A percentile compares a stretch with the other conserved stretches of the same genome.
Evolutionary conservation across 2,888 invertebrate species (phyloP).

Genomic region (Frankliniella intonsa): DNA sequence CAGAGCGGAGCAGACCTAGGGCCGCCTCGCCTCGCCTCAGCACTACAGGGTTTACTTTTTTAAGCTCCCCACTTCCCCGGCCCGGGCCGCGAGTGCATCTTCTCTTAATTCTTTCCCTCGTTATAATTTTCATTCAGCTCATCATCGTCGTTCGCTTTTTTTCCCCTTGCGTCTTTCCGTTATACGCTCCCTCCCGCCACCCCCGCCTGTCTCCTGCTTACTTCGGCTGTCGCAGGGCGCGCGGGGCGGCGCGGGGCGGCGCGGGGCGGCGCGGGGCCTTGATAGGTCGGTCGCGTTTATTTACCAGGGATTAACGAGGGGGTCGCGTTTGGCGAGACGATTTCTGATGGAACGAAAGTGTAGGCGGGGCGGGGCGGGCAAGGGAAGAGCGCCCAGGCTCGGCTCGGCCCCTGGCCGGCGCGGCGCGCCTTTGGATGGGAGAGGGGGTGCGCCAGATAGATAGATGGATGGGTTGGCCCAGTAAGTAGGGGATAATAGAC

Average conservation of each 20-base stretch:
- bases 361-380: conserved; percentile 31
- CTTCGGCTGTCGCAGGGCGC: background rate
- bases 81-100: conserved; percentile 20
- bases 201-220: conserved; percentile 1
- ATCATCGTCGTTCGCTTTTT: background rate
- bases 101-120: conserved; percentile 22
- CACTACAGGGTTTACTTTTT: conserved; percentile 16
- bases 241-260: no score
- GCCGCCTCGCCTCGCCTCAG: background rate
- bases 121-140: conserved; percentile 16
- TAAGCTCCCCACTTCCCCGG: background rate
- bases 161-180: background rate
- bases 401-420: no score
- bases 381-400: background rate
- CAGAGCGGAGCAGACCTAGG: no score
- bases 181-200: background rate
- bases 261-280: no score
- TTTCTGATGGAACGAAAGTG: background rate
- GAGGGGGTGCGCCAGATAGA: no score
- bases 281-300: no score
- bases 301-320: background rate
- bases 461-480: background rate
- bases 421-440: no score
- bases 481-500: conserved; percentile 6
- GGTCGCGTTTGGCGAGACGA: background rate